Evolutionary conservation across 2,113 vertebrate genomes (phyloP).

Genomic region (Albula glossodonta): DNA sequence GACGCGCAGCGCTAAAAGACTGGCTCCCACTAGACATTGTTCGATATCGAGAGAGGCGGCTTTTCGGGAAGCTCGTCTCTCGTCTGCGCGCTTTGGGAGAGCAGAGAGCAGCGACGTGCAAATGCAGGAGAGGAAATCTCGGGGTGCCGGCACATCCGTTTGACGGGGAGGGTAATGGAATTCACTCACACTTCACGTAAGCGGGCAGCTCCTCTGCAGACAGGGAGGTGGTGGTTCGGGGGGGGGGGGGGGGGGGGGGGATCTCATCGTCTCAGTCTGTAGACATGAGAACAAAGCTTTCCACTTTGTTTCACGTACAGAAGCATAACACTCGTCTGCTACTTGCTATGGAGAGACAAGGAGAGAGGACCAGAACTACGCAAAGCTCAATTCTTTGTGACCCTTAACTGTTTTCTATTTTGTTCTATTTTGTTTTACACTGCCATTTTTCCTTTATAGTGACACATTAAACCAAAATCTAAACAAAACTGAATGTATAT

Average conservation of each 20-base stretch:
- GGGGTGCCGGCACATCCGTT: neutral
- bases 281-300: conserved; percentile 1
- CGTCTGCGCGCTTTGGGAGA: neutral
- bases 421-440: neutral
- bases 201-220: neutral
- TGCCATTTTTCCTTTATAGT: neutral
- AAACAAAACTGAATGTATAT: no score
- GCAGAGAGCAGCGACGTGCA: conserved; percentile 29
- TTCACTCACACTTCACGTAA: conserved; percentile 11
- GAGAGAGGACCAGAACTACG: neutral
- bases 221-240: neutral
- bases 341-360: neutral
- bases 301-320: neutral
- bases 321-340: neutral
- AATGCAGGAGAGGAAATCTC: conserved; percentile 36
- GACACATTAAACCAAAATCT: no score
- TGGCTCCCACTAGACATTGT: conserved; percentile 28
- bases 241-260: neutral
- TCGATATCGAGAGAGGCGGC: conserved; percentile 10
- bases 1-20: conserved; percentile 40
- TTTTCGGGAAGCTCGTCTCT: conserved; percentile 31
- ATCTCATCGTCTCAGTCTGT: neutral
- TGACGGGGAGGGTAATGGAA: conserved; percentile 31
- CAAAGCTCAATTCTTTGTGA: neutral
- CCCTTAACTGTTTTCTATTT: neutral